phyloP scores from a whole-genome alignment of 2,113 vertebrate species.

The Crocuta crocuta region DNA sequence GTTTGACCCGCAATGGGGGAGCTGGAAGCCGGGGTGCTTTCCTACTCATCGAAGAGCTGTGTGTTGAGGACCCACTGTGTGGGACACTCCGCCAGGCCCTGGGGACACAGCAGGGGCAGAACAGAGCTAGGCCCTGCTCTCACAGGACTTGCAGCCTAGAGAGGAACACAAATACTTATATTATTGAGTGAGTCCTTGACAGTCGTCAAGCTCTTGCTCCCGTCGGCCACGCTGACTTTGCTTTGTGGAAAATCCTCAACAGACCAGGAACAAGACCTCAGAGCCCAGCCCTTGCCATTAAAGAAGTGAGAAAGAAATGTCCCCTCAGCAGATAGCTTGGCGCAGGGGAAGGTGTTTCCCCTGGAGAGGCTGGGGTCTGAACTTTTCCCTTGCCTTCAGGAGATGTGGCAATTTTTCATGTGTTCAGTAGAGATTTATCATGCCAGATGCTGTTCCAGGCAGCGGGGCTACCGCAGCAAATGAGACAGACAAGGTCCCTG shows the following conservation, averaged over 20 bases:
- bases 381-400: slow-evolving; percentile 14
- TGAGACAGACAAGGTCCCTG: background rate
- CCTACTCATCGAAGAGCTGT: background rate
- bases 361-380: background rate
- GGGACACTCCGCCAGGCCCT: background rate
- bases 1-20: background rate
- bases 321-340: background rate
- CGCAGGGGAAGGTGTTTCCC: background rate
- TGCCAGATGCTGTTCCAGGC: background rate
- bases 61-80: background rate
- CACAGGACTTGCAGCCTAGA: background rate
- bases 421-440: background rate
- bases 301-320: background rate
- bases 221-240: background rate
- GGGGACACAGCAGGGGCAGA: background rate
- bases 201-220: background rate
- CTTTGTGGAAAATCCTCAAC: background rate
- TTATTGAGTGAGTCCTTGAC: background rate
- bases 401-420: background rate
- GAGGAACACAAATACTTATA: background rate
- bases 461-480: background rate
- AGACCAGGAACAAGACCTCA: background rate
- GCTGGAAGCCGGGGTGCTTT: background rate
- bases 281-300: background rate
- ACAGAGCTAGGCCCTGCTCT: background rate